Evolutionary conservation across 1,140 invertebrate species (phyloP).

Genomic region (Drosophila ohnishii): DNA sequence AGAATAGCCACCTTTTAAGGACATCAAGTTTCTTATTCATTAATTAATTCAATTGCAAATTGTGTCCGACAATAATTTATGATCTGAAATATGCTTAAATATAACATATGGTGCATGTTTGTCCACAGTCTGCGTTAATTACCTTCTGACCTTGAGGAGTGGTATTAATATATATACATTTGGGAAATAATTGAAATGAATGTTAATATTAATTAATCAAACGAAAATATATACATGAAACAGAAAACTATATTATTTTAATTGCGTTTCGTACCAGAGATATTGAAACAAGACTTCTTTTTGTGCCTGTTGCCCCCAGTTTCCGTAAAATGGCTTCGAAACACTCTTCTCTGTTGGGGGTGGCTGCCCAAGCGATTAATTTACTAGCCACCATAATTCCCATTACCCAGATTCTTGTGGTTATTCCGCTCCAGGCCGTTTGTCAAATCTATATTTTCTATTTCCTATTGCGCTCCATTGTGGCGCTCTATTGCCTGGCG

Average conservation of each 20-base stretch:
- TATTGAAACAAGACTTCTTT: neutral
- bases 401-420: conserved; percentile 16
- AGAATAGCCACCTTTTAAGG: neutral
- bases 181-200: conserved; percentile 54
- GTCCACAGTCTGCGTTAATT: neutral
- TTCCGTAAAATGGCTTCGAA: neutral
- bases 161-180: neutral
- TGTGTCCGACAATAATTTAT: neutral
- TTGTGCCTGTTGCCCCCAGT: neutral
- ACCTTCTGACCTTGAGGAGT: neutral
- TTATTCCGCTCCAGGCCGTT: conserved; percentile 7
- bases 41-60: neutral
- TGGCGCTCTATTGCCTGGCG: conserved; percentile 1
- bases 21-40: neutral
- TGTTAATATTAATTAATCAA: conserved; percentile 64
- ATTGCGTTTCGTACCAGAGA: neutral
- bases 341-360: neutral
- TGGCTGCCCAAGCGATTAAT: conserved; percentile 17
- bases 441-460: conserved; percentile 36
- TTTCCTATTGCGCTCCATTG: conserved; percentile 31
- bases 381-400: conserved; percentile 18
- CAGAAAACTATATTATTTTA: neutral
- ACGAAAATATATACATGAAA: conserved; percentile 20
- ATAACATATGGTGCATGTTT: neutral
- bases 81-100: neutral